These are phyloP conservation scores for Ailurus styani DNA, from an alignment of 2,113 vertebrate species.

Conservation along the genomic window DNA sequence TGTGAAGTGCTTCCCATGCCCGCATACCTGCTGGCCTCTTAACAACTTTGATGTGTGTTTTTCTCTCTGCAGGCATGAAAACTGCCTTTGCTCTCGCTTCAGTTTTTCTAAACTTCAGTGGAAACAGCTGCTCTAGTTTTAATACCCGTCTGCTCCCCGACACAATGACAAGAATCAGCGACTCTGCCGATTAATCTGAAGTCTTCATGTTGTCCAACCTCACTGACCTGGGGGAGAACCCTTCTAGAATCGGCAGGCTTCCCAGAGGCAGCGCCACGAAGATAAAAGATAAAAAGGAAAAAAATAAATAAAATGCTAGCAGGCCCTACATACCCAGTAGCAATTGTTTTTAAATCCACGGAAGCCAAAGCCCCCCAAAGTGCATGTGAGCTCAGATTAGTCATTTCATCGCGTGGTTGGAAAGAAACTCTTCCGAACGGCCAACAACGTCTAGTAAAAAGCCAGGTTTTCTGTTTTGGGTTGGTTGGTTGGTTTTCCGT, in stretches of 20 bases:
- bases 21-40: background rate
- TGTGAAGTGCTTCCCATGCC: background rate
- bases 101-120: background rate
- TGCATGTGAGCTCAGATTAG: background rate
- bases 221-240: background rate
- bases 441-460: background rate
- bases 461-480: background rate
- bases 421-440: background rate
- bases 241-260: background rate
- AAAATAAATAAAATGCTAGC: background rate
- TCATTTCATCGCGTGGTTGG: accelerated
- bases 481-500: too few species aligned
- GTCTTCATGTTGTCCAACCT: background rate
- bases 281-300: background rate
- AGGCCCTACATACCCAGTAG: background rate
- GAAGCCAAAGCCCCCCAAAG: background rate
- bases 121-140: conserved; percentile 47
- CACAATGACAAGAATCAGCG: background rate
- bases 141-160: background rate
- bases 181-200: background rate
- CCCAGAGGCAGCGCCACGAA: background rate
- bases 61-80: background rate
- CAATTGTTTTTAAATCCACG: background rate
- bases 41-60: background rate
- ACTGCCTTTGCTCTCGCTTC: background rate